Base-by-base conservation (phyloP, 2,888 invertebrate genomes). In the Drosophila quasianomalipes region DNA sequence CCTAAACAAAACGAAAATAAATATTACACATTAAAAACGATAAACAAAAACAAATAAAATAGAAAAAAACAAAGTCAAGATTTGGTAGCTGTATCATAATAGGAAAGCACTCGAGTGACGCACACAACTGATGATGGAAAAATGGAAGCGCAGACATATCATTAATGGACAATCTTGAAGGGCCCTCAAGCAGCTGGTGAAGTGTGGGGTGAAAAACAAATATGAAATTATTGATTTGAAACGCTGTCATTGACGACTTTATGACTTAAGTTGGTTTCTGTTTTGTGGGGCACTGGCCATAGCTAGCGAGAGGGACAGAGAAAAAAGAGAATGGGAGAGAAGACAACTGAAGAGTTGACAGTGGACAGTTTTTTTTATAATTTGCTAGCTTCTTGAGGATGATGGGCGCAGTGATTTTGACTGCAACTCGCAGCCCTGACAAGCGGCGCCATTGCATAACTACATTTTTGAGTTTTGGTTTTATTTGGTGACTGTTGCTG, bases 321-420 rank as follows among this genome's bases (percentile, higher is more conserved):
- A 81, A 58, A 37, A 22, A 55, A n/a, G 58, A 26, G 58, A 22
- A 30, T 66, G 62, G 64, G 73, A 74, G 59, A 78, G 62, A 66
- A 73, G 90, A 75, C 76, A 78, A 68, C 68, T 78, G 73, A 75
- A 68, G 63, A 86, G 88, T 76, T 89, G 90, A 89, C 90, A 89
- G 83, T 89, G 88, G 88, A 87, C 90, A 89, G 79, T 81, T 55
- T 51, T 28, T 73, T 79, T 82, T 88, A 86, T 85, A 74, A 86
- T 86, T 85, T 76, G 74, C 67, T 69, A 72, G 78, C 78, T 81
- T 81, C 81, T 81, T 81, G 79, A 66, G 51, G 68, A 69, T 81
- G 81, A 80, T 65, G 71, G 52, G 71, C 55, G 63, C 81, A 76
- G 70, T 61, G 66, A 77, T 69, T 74, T 74, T 58, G 63, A 60